Percentiles rank a stretch among this genome's conserved stretches.
Evolutionary conservation across 2,888 invertebrate species (phyloP).

Genomic region (Eulithis prunata): DNA sequence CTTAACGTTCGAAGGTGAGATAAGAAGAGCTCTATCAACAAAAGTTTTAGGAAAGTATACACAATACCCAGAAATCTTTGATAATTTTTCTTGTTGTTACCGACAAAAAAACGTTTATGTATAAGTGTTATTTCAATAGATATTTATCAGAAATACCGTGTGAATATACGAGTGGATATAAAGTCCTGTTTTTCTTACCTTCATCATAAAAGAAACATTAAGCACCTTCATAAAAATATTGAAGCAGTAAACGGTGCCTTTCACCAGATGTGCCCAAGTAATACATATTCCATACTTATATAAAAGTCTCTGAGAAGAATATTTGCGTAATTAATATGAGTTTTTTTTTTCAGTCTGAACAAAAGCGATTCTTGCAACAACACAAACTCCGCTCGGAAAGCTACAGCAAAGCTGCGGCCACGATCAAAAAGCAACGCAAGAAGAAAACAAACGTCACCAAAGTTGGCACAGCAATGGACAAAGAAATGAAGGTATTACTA

Average conservation of each 20-base stretch:
- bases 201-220: constrained; percentile 33
- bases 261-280: constrained; percentile 38
- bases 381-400: constrained; percentile 96
- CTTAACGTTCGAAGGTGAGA: constrained; percentile 52
- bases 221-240: constrained; percentile 37
- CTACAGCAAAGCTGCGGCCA: constrained; percentile 95
- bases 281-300: constrained; percentile 30
- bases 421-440: constrained; percentile 95
- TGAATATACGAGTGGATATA: constrained; percentile 1
- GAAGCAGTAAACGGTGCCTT: constrained; percentile 27
- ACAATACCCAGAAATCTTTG: constrained; percentile 12
- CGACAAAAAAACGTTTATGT: constrained; percentile 8
- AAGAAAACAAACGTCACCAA: constrained; percentile 93
- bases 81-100: constrained; percentile 7
- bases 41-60: constrained; percentile 53
- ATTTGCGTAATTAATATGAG: background rate
- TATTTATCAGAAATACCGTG: constrained; percentile 3
- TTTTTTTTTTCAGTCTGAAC: constrained; percentile 88
- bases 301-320: constrained; percentile 12
- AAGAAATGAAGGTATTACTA: constrained; percentile 90
- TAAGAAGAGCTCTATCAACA: constrained; percentile 70
- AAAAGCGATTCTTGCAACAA: constrained; percentile 96
- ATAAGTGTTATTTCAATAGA: background rate
- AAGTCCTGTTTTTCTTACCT: constrained; percentile 10
- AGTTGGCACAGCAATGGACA: constrained; percentile 93